Base-by-base conservation (phyloP, 2,888 invertebrate genomes). In the Sarcophaga variegata region DNA sequence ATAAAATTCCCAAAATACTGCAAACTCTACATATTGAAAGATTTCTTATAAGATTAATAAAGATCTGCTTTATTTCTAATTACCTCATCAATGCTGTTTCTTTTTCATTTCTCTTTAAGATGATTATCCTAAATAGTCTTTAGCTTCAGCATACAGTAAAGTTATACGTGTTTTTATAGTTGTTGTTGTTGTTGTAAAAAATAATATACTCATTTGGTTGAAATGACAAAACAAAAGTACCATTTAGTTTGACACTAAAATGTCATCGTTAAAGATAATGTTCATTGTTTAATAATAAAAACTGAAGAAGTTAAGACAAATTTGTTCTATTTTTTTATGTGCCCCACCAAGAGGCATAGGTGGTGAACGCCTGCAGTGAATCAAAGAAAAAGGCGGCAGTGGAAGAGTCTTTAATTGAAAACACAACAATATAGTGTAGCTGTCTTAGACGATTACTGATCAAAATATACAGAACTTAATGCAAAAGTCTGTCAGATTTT, bases 201-300 rank as follows among this genome's bases (percentile, higher is more conserved):
- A 59, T 85, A 27, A 69, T 60, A 77, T 45, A 80, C 37, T 83
- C 27, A 72, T 83, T 62, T 78, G 70, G n/a, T 49, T 75, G 74
- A 64, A 81, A 78, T 67, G 47, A 62, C 62, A 62, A 71, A 83
- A 81, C 86, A 83, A 83, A 87, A 83, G 83, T 84, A 76, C 81
- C 78, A 77, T 87, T 82, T 67, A 81, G 86, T 81, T 87, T 87
- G 83, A 83, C 86, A 86, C 86, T 83, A 81, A 86, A 86, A 81
- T 83, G 83, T 78, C 86, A 83, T 75, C 77, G 86, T 86, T 86
- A 83, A 74, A 78, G 86, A 83, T 86, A 86, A 86, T 86, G 83
- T 54, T 66, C 63, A 66, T 70, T 83, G 54, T 81, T 78, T 85
- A 80, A 80, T 81, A 75, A 54, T 75, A 59, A 81, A 75, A 84